phyloP scores from a whole-genome alignment of 1,140 invertebrate genomes.

The Cydia amplana region DNA sequence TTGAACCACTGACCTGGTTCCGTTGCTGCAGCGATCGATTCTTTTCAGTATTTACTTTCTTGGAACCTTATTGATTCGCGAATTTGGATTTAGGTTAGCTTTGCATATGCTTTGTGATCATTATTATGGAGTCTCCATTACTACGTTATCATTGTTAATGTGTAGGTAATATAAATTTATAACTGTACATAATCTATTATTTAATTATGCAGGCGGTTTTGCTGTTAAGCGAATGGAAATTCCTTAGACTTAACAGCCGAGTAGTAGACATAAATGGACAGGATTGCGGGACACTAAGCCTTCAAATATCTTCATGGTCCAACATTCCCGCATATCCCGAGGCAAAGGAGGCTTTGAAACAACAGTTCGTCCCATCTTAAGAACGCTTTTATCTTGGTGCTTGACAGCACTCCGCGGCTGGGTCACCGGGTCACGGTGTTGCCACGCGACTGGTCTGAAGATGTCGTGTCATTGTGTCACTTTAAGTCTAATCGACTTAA shows the following conservation, averaged over 20 bases:
- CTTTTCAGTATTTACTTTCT: slow-evolving; percentile 25
- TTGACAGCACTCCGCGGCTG: slow-evolving; percentile 14
- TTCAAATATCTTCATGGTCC: not conserved
- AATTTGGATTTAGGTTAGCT: slow-evolving; percentile 27
- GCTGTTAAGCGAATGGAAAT: no score
- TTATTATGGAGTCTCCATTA: not conserved
- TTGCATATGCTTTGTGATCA: not conserved
- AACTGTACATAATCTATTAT: no score
- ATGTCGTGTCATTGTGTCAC: slow-evolving; percentile 11
- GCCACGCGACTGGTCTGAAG: slow-evolving; percentile 15
- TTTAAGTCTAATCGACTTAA: slow-evolving; percentile 16
- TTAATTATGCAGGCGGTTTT: no score
- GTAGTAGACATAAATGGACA: no score
- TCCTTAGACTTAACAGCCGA: no score
- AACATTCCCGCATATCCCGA: not conserved
- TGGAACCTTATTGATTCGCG: slow-evolving; percentile 18
- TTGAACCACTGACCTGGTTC: slow-evolving; percentile 25
- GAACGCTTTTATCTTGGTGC: slow-evolving; percentile 7
- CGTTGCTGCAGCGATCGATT: slow-evolving; percentile 28
- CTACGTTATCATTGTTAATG: no score
- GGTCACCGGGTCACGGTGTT: slow-evolving; percentile 28
- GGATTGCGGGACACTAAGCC: no score
- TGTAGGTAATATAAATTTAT: no score
- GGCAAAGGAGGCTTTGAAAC: not conserved
- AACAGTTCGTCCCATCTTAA: slow-evolving; percentile 16